These are phyloP conservation scores for Lathronympha strigana DNA, from an alignment of 2,888 invertebrate genomes.

Conservation along the genomic window DNA sequence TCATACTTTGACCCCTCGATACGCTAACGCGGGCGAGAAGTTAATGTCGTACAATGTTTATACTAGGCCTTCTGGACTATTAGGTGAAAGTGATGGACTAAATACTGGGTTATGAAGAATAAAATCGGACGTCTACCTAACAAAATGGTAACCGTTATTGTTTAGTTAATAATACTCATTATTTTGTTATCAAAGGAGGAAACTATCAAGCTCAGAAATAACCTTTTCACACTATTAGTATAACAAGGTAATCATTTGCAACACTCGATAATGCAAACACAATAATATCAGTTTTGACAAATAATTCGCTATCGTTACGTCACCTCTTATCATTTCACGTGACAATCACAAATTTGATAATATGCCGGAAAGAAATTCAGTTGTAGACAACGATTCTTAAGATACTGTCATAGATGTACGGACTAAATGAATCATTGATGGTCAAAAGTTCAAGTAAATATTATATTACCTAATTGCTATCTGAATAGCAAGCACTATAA, in stretches of 20 bases:
- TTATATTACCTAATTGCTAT: not conserved
- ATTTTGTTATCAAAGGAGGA: not conserved
- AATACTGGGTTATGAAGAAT: too few species aligned
- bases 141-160: too few species aligned
- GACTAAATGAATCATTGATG: not conserved
- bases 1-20: too few species aligned
- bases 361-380: conserved; percentile 59
- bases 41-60: too few species aligned
- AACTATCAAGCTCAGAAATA: not conserved
- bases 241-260: not conserved
- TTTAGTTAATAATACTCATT: not conserved
- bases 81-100: too few species aligned
- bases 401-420: too few species aligned
- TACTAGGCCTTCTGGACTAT: too few species aligned
- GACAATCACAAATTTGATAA: conserved; percentile 63
- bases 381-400: conserved; percentile 30
- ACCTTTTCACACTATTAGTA: not conserved
- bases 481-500: not conserved
- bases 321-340: conserved; percentile 52
- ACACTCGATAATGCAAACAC: conserved; percentile 45
- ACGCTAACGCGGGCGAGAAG: too few species aligned
- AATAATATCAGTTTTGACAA: conserved; percentile 43
- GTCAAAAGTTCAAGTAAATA: not conserved
- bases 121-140: too few species aligned
- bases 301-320: conserved; percentile 51